Percentiles rank a stretch among this genome's conserved stretches.
phyloP scores from a whole-genome alignment of 2,797 vertebrate species.

The Phylloscopus collybita region DNA sequence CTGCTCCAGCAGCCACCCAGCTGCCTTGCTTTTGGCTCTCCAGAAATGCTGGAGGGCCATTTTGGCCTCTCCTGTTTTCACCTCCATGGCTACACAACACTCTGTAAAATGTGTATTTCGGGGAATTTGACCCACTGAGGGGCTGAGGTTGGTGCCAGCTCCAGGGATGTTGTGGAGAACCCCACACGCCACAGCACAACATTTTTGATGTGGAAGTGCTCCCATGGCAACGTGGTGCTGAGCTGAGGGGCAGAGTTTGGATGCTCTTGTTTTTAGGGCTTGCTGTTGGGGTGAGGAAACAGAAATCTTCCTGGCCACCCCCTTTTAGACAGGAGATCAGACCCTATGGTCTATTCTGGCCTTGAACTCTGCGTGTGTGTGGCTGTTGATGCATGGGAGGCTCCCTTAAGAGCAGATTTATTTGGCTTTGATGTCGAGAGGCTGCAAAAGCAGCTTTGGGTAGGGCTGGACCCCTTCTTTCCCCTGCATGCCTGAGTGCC shows the following conservation, averaged over 20 bases:
- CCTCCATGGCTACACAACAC: fast-evolving
- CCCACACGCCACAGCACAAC: too few species aligned
- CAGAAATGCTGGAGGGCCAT: background rate
- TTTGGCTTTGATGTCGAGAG: background rate
- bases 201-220: background rate
- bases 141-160: background rate
- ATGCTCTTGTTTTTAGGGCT: background rate
- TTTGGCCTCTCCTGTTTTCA: background rate
- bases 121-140: background rate
- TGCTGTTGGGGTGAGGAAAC: background rate
- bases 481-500: constrained; percentile 4
- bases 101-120: background rate
- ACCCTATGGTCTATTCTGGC: background rate
- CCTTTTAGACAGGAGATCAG: background rate
- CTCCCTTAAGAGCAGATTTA: background rate
- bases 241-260: background rate
- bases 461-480: background rate
- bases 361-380: background rate
- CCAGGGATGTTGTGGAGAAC: background rate
- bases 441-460: background rate
- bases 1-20: background rate
- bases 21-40: background rate
- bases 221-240: background rate
- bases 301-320: background rate
- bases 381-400: background rate